phyloP scores from a whole-genome alignment of 64 coral and sea anemone species.

The Trachythela sp. region DNA sequence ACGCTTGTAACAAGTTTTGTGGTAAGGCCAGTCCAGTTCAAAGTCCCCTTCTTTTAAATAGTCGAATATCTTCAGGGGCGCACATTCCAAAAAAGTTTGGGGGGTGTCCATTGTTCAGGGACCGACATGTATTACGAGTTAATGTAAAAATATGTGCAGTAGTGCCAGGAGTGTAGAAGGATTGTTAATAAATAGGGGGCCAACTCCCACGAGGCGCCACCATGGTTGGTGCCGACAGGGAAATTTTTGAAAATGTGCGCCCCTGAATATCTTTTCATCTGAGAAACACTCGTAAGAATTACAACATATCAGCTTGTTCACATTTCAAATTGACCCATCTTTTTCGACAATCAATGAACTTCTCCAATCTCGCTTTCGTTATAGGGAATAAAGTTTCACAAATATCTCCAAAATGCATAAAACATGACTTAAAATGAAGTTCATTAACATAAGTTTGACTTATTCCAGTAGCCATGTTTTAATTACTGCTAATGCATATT shows the following conservation, averaged over 20 bases:
- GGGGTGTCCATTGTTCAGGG: no score
- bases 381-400: conserved; percentile 1
- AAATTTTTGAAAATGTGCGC: no score
- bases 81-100: no score
- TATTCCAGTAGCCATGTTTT: background rate
- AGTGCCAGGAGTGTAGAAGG: no score
- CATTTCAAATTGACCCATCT: conserved; percentile 7
- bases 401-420: conserved; percentile 2
- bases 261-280: background rate
- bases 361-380: conserved; percentile 4
- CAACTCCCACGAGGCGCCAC: no score
- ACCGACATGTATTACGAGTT: no score
- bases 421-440: background rate
- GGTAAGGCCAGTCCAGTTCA: conserved; percentile 9
- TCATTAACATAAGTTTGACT: background rate
- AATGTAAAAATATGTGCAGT: no score
- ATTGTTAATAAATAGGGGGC: no score
- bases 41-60: background rate
- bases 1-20: conserved; percentile 12
- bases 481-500: background rate
- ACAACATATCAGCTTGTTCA: conserved; percentile 2
- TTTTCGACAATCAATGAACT: background rate
- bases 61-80: no score
- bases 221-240: no score
- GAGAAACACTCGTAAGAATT: background rate